Evolutionary conservation across 2,797 vertebrate genomes (phyloP).

Genomic region (Mormyrus proboscirostris): DNA sequence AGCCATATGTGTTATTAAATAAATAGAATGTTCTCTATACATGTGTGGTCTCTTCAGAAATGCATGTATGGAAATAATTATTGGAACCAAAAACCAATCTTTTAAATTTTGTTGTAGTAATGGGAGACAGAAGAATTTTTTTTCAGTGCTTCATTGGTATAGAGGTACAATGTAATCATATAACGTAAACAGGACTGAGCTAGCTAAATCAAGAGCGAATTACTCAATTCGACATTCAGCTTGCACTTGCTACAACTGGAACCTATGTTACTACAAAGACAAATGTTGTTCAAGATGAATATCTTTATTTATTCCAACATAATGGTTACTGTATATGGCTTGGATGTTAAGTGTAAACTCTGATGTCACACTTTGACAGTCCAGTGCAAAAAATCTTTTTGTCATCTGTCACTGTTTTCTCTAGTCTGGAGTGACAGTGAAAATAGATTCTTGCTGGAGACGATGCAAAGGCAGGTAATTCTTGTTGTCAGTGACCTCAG

Average conservation of each 20-base stretch:
- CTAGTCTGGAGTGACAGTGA: not conserved
- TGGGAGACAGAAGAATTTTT: not conserved
- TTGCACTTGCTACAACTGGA: not conserved
- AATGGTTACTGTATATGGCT: not conserved
- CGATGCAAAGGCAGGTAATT: not conserved
- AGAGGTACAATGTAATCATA: not conserved
- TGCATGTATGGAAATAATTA: slow-evolving; percentile 17
- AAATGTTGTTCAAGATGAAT: slow-evolving; percentile 4
- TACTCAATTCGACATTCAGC: not conserved
- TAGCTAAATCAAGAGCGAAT: slow-evolving; percentile 4
- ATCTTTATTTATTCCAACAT: slow-evolving; percentile 7
- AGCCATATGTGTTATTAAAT: slow-evolving; percentile 19
- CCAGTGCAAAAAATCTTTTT: not conserved
- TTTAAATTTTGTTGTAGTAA: slow-evolving; percentile 17
- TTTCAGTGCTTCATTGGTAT: not conserved
- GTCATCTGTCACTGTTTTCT: not conserved
- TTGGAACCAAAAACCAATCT: slow-evolving; percentile 22
- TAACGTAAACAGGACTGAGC: not conserved
- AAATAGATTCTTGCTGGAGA: not conserved
- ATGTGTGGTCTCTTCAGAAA: slow-evolving; percentile 25
- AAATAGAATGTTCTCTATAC: slow-evolving; percentile 28
- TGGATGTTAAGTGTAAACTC: not conserved
- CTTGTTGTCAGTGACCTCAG: not conserved
- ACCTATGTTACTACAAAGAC: not conserved
- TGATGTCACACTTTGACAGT: not conserved